Conservation (phyloP, 2,797 vertebrate species). For the Leuciscus waleckii region DNA sequence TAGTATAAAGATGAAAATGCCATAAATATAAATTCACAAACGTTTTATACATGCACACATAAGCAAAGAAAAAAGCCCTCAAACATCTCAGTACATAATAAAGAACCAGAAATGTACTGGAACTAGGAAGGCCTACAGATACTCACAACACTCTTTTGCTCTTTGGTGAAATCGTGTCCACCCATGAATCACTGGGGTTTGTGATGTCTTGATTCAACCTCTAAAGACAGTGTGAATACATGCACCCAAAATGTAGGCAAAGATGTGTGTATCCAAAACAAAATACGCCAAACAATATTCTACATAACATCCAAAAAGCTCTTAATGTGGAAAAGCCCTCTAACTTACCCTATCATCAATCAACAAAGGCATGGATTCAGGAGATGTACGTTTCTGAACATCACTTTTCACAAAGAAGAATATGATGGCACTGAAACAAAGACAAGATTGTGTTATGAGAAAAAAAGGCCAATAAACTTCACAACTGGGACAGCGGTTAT, state of each 20-base stretch:
- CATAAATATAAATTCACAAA: not conserved
- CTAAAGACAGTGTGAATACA: constrained; percentile 51
- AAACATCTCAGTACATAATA: not conserved
- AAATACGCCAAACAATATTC: not conserved
- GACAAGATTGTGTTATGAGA: not conserved
- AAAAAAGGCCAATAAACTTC: constrained; percentile 86
- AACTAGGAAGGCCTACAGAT: not conserved
- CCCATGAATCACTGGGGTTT: constrained; percentile 78
- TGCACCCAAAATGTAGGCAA: not conserved
- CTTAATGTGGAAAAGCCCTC: not conserved
- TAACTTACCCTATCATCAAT: constrained; percentile 77
- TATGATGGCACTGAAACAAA: constrained; percentile 80
- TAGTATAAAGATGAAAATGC: not conserved
- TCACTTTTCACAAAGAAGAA: constrained; percentile 90
- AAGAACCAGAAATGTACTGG: not conserved
- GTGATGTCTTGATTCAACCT: constrained; percentile 71
- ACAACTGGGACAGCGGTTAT: constrained; percentile 85
- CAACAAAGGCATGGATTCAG: constrained; percentile 77
- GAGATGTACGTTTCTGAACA: constrained; percentile 67
- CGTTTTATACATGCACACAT: too few species aligned
- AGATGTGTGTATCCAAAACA: not conserved
- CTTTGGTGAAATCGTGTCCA: constrained; percentile 77
- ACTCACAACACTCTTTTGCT: constrained; percentile 83
- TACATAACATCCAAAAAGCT: not conserved
- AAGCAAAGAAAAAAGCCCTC: not conserved